phyloP scores from a whole-genome alignment of 2,113 vertebrate genomes.

The Coturnix japonica region DNA sequence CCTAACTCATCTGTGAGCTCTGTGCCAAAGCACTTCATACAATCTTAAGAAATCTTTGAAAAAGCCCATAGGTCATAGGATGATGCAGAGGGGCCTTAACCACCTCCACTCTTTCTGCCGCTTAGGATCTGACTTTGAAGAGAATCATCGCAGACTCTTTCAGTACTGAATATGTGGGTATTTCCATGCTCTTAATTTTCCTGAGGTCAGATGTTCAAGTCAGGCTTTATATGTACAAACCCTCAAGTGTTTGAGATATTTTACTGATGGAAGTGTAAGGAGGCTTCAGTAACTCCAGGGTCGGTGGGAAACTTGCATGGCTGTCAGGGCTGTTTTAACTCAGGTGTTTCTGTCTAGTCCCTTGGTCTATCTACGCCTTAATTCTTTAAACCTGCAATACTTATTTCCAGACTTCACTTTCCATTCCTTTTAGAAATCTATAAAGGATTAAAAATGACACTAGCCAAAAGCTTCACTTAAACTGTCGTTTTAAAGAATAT shows the following conservation, averaged over 20 bases:
- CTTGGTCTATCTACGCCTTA: neutral
- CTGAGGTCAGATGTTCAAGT: neutral
- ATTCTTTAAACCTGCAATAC: neutral
- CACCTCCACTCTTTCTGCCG: neutral
- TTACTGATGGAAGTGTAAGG: neutral
- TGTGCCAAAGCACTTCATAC: neutral
- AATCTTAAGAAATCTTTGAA: neutral
- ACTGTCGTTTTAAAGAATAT: neutral
- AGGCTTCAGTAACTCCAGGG: neutral
- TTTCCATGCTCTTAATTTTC: neutral
- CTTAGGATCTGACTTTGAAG: fast-evolving
- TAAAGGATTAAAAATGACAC: neutral
- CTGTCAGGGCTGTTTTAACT: neutral
- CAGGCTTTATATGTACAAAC: neutral
- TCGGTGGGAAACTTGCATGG: neutral
- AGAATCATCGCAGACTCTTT: fast-evolving
- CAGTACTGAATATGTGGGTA: neutral
- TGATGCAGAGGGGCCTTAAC: neutral
- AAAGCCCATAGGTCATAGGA: neutral
- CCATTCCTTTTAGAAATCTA: neutral
- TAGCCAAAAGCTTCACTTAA: neutral
- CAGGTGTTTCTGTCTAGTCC: neutral
- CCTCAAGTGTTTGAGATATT: neutral
- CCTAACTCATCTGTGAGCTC: neutral
- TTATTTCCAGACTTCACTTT: neutral